Base-by-base conservation (phyloP, 2,888 invertebrate genomes). In the Pharmacophagus antenor region DNA sequence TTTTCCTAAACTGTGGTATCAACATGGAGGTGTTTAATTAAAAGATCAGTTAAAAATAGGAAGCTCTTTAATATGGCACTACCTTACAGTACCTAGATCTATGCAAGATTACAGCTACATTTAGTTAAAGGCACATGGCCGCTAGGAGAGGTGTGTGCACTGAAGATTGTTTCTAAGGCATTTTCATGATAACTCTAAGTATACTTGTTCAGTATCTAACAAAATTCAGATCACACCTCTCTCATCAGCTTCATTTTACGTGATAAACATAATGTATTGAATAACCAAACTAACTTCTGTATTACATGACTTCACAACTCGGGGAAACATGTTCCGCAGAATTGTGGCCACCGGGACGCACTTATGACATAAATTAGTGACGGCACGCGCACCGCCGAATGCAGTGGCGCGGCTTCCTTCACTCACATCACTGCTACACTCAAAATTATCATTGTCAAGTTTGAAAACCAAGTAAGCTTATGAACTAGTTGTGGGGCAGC, bases 11-110 rank as follows among this genome's bases (percentile, higher is more conserved):
- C n/a, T n/a, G n/a, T n/a, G n/a, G n/a, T n/a, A n/a, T n/a, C n/a
- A n/a, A n/a, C 2, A 15, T 12, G 15, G 6, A n/a, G 42, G 18
- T 66, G 25, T 51, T 23, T 61, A 65, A 65, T 61, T 61, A 69
- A 64, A 68, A 66, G 41, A 53, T 76, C 58, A 50, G 62, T 77
- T 79, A 82, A 87, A 88, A 89, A 88, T 88, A 84, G 88, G 88
- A 90, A 90, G 89, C 89, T 89, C 89, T 90, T 88, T 90, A 89
- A 85, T 90, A 90, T 90, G 89, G 89, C 89, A 90, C 89, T 89
- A 90, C 82, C 81, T 84, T 86, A 88, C 72, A 84, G 77, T 81
- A 77, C 74, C 67, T 79, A 79, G 72, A 63, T n/a, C 68, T 70
- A 68, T 59, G 64, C 65, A 58, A 63, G 48, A 46, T 61, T 59